These are phyloP conservation scores for Melozone crissalis DNA, from an alignment of 2,113 vertebrate genomes.

Conservation along the genomic window DNA sequence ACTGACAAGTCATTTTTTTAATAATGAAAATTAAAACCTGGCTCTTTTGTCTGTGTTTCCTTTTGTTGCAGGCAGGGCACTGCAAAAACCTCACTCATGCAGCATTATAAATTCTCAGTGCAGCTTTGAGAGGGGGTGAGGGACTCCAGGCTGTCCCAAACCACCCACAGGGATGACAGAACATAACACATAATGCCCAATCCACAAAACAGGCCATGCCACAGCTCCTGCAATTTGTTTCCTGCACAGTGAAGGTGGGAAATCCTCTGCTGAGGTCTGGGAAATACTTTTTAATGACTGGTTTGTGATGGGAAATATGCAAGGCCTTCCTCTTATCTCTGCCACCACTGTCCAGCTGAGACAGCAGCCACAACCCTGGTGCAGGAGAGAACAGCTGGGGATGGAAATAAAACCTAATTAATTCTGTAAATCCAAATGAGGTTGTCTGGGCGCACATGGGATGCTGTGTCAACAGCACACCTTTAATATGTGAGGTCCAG, in stretches of 20 bases:
- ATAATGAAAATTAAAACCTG: background rate
- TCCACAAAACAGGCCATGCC: background rate
- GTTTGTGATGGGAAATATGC: background rate
- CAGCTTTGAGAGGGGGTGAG: background rate
- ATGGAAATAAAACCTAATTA: slow-evolving; percentile 77
- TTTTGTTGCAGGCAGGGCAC: background rate
- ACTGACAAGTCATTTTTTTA: background rate
- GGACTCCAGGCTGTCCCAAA: background rate
- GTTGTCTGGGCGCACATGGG: slow-evolving; percentile 62
- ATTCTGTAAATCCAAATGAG: slow-evolving; percentile 73
- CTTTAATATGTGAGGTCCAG: slow-evolving; percentile 67
- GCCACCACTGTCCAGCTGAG: slow-evolving; percentile 58
- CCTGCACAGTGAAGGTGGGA: background rate
- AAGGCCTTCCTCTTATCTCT: slow-evolving; percentile 32
- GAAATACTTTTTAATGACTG: background rate
- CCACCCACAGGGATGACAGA: background rate
- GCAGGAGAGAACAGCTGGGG: slow-evolving; percentile 70
- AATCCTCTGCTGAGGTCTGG: background rate
- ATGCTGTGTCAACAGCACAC: slow-evolving; percentile 62
- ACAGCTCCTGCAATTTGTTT: background rate
- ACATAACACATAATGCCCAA: background rate
- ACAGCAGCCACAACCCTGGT: background rate
- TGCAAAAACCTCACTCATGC: background rate
- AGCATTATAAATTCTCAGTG: background rate
- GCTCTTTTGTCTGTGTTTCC: background rate